Conservation (phyloP, 1,140 invertebrate genomes). For the Arion vulgaris region DNA sequence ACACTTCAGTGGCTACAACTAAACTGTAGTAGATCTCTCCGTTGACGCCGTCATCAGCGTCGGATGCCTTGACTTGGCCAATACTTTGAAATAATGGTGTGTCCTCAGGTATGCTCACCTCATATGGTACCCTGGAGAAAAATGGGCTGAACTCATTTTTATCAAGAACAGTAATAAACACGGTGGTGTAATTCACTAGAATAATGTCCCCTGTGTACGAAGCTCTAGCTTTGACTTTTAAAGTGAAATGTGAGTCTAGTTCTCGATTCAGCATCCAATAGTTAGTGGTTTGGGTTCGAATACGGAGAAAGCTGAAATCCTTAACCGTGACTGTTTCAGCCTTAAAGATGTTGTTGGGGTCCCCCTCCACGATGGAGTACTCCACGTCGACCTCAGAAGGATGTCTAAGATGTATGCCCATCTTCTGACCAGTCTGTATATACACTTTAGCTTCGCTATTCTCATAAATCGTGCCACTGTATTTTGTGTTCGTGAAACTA, state of each 20-base stretch:
- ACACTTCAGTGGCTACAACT: conserved; percentile 84
- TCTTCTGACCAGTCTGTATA: conserved; percentile 77
- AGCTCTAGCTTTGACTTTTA: conserved; percentile 85
- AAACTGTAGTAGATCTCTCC: conserved; percentile 97
- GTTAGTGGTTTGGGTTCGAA: conserved; percentile 88
- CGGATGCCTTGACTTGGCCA: conserved; percentile 82
- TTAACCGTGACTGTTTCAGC: conserved; percentile 89
- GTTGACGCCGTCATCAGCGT: conserved; percentile 94
- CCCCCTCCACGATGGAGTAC: conserved; percentile 83
- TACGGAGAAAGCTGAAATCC: conserved; percentile 92
- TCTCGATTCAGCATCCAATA: conserved; percentile 91
- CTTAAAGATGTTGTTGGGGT: conserved; percentile 92
- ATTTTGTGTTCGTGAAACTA: conserved; percentile 81
- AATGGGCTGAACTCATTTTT: conserved; percentile 93
- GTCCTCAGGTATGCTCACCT: conserved; percentile 90
- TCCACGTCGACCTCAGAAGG: conserved; percentile 75
- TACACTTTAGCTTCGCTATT: conserved; percentile 91
- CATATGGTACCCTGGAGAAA: conserved; percentile 90
- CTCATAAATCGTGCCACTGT: conserved; percentile 93
- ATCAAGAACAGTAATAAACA: conserved; percentile 87
- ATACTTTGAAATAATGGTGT: conserved; percentile 82
- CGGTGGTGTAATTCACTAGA: conserved; percentile 81
- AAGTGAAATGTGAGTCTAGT: conserved; percentile 84
- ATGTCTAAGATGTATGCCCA: conserved; percentile 78
- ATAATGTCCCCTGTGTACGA: conserved; percentile 68